Base-by-base conservation (phyloP, 1,140 invertebrate genomes). In the Streblospio benedicti region DNA sequence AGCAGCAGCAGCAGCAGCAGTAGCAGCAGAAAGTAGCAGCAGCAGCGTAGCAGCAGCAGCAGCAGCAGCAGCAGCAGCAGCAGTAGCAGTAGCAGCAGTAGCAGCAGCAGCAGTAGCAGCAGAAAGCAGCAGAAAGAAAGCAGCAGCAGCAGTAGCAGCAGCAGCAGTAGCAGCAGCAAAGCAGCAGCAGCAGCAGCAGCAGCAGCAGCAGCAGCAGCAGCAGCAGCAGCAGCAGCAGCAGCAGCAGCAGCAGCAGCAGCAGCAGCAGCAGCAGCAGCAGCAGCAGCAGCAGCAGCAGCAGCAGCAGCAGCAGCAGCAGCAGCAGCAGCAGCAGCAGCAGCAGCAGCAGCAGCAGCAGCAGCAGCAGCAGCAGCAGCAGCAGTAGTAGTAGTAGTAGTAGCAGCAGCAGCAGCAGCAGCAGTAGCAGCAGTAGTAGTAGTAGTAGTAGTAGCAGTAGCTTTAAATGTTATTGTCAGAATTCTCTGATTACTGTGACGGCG, bases 71-170 rank as follows among this genome's bases (percentile, higher is more conserved):
- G 35, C 35, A 9, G 35, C 35, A 38, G 35, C 35, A 38, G 35
- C 35, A 38, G 35, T n/a, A 38, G 35, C 9, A 38, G 35, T 9
- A 38, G 35, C 9, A 38, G 35, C 9, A 38, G 9, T n/a, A 38
- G 35, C 9, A 38, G 35, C 9, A 38, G 35, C 9, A 38, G 35
- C 9, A 38, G 35, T n/a, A n/a, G 35, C 35, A 38, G n/a, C 35
- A 49, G 45, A 49, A 49, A 20, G 23, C 12, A 9, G 14, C 30
- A 28, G 25, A 45, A 31, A 53, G 30, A 27, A 20, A 33, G 28
- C 55, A 56, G 45, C 35, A 38, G 30, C 33, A 52, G 47, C 20
- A 44, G 51, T 31, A 59, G 49, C 45, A 45, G 54, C 12, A 20
- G 35, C 4, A 12, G 54, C 25, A 54, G 2, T 47, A 20, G 50